Base-by-base conservation (phyloP, 2,797 vertebrate genomes). In the Macrochelys suwanniensis region DNA sequence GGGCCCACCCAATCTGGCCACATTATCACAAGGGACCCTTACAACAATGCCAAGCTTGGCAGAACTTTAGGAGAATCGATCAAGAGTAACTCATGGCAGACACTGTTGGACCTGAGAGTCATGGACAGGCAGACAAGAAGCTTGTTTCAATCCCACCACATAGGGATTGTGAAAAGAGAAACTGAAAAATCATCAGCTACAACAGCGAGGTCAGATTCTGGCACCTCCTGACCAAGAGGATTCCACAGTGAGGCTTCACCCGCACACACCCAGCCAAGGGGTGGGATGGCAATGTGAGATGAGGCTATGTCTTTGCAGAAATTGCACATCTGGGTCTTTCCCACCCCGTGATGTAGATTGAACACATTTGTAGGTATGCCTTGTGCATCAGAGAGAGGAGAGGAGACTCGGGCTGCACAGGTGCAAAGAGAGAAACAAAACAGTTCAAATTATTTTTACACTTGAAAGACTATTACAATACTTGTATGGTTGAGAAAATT, bases 401-500 rank as follows among this genome's bases (percentile, higher is more conserved):
- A 61, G 74, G 37, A 42, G 37, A 42, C 37, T 42, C 37, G 37
- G 74, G n/a, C 47, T 37, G 84, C 85, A 12, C 33, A 71, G 65
- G 61, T 19, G 61, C 56, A 81, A 68, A 96, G 19, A 86, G 54
- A 92, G 28, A 19, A 7, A 91, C 49, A 85, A 90, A 77, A 88
- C 21, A 53, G 5, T 87, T 87, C 57, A 5, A 12, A 6, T 53
- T 57, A 4, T 80, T 89, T 57, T 80, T 86, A n/a, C 28, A 85
- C 77, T 85, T 92, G 26, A 42, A 42, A 42, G 88, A 74, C 84
- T 91, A 91, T 94, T 74, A 86, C 92, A 92, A 5, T 16, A 31
- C 47, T 89, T 92, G 12, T 26, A 57, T 11, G 26, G 19, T 0
- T 1, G 23, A n/a, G 19, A 82, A 90, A 21, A 59, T 28, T 19